Base-by-base conservation (phyloP, 2,888 invertebrate genomes). In the Eurytoma adleriae region DNA sequence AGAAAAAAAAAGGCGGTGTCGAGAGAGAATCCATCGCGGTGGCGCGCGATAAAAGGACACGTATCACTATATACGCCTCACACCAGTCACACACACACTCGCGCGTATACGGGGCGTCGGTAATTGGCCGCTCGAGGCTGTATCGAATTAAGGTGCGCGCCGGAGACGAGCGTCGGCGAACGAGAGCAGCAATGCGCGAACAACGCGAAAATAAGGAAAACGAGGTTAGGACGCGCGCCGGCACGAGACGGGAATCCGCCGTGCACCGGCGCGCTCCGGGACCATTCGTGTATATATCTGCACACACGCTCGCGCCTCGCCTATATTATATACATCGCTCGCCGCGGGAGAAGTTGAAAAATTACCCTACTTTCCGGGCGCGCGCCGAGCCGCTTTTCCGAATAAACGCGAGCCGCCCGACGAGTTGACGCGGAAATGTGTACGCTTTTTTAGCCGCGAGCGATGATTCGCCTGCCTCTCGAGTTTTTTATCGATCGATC, bases 141-240 rank as follows among this genome's bases (percentile, higher is more conserved):
- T 67, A 78, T 78, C 66, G 67, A 78, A 72, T 78, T 78, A 72
- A 67, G 67, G 59, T 40, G 40, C 40, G 40, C 14, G 52, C 24
- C 27, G 77, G 40, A 57, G 57, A 69, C 62, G 69, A 62, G 54
- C 27, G 24, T 24, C 24, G 40, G 40, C 40, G 54, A 50, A 50
- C 61, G 68, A 68, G 48, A 69, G 61, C 75, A 70, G 40, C 20
- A 56, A 18, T 52, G 50, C 52, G n/a, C 14, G 40, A 54, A 16
- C 54, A 69, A 61, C 66, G 70, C 77, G 82, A 85, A 83, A 86
- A 86, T 84, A 84, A 80, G 81, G 84, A 80, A 84, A 86, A 84
- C 83, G 83, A 84, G 85, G 84, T 83, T 85, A 84, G 83, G 81
- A 83, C 79, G 81, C 68, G 74, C 79, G 67, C 75, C 72, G 82